Conservation (phyloP, 2,888 invertebrate genomes). For the Cryptus armator region DNA sequence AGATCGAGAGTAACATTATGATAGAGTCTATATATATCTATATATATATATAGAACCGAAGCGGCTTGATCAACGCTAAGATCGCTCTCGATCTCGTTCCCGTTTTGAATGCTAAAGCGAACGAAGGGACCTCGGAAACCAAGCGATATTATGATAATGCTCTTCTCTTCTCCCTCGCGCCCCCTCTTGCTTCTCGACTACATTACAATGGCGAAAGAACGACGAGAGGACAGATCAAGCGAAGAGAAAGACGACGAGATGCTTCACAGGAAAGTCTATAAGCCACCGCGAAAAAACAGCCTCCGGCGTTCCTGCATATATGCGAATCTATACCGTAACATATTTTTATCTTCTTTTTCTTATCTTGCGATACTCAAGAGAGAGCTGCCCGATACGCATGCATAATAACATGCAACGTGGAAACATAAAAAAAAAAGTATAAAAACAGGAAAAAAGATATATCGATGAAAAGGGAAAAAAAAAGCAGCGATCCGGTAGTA, state of each 20-base stretch:
- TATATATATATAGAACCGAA: conserved; percentile 24
- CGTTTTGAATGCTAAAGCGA: conserved; percentile 82
- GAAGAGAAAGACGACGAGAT: conserved; percentile 31
- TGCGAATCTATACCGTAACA: background rate
- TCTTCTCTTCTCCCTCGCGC: background rate
- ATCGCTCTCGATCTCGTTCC: conserved; percentile 64
- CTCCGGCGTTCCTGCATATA: conserved; percentile 11
- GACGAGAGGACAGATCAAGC: conserved; percentile 15
- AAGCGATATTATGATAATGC: conserved; percentile 82
- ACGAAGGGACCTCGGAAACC: conserved; percentile 69
- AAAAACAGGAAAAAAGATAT: background rate
- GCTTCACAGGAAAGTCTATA: conserved; percentile 1
- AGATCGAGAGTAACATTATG: conserved; percentile 82
- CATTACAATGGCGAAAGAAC: conserved; percentile 75
- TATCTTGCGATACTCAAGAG: background rate
- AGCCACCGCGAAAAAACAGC: conserved; percentile 9
- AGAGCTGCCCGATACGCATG: conserved; percentile 29
- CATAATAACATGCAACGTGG: conserved; percentile 23
- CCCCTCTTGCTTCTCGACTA: conserved; percentile 70
- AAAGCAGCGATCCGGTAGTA: conserved; percentile 4
- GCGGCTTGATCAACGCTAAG: conserved; percentile 11
- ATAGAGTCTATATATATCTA: conserved; percentile 53
- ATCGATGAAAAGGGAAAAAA: background rate
- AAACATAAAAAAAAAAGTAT: background rate
- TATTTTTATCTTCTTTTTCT: background rate